Evolutionary conservation across 2,797 vertebrate genomes (phyloP).

Genomic region (Steatocranus sp.): DNA sequence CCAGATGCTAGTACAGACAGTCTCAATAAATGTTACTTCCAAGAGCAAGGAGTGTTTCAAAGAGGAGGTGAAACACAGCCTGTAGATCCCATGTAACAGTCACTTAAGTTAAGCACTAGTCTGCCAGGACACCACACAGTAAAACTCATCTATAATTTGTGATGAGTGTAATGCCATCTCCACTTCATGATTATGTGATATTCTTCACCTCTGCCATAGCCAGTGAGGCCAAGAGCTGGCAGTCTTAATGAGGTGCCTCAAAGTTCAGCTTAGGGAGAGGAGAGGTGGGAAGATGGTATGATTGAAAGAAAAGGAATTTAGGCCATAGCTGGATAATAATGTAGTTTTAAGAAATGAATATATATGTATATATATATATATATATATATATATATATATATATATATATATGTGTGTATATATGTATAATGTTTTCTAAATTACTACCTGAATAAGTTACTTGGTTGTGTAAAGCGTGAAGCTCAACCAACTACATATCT

Average conservation of each 20-base stretch:
- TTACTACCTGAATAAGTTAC: neutral
- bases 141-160: constrained; percentile 87
- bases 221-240: constrained; percentile 74
- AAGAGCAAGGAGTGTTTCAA: constrained; percentile 11
- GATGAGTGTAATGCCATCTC: constrained; percentile 87
- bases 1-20: neutral
- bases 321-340: neutral
- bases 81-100: constrained; percentile 63
- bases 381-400: neutral
- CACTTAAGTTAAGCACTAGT: constrained; percentile 61
- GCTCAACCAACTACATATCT: constrained; percentile 1
- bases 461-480: constrained; percentile 26
- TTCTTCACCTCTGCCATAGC: constrained; percentile 88
- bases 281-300: constrained; percentile 33
- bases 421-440: neutral
- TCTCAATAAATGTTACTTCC: constrained; percentile 18
- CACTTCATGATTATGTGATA: constrained; percentile 92
- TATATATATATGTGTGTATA: neutral
- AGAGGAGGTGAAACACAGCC: constrained; percentile 6
- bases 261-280: constrained; percentile 65
- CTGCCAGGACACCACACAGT: constrained; percentile 50
- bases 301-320: neutral
- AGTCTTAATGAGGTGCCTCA: constrained; percentile 72
- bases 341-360: neutral
- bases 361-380: too few species aligned